Base-by-base conservation (phyloP, 2,113 vertebrate genomes). In the Cathartes aura region DNA sequence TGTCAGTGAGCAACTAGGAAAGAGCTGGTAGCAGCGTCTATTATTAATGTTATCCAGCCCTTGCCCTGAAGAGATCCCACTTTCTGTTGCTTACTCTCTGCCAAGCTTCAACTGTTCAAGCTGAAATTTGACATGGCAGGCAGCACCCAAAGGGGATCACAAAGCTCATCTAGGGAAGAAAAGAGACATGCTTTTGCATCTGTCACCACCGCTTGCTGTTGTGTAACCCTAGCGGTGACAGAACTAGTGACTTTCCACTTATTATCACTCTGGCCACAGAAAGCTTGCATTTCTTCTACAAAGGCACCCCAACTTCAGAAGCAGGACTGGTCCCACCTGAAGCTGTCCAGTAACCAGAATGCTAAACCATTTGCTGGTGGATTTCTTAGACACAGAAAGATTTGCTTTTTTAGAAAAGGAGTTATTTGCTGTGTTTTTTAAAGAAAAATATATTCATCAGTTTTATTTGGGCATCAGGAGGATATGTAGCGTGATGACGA, bases 71-170 rank as follows among this genome's bases (percentile, higher is more conserved):
- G 79, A 80, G 67, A 73, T 81, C 52, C n/a, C 29, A 40, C 43
- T 94, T 89, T 91, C 72, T 81, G 23, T 59, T 96, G 81, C 81
- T 91, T 91, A 63, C 26, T 58, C 32, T 87, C 60, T 87, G 89
- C 64, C 76, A 96, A 89, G 17, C 60, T 89, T 95, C 87, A 95
- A 8, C 55, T 87, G 67, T 29, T 93, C 59, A 73, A 73, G 75
- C 12, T 70, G 59, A 96, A 96, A 95, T 95, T 62, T 81, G 82
- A 70, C 50, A 70, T 91, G 86, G 43, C 93, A 97, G 71, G 36
- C 45, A 42, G 87, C 59, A 95, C 55, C 72, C 83, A 81, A 81
- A 89, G 55, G 9, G 56, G 63, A 55, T 83, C 89, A 96, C 45
- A 76, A 70, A 86, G 59, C 45, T 95, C 80, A 70, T 62, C 63